Conservation (phyloP, 2,888 invertebrate genomes). For the Tipula unca region DNA sequence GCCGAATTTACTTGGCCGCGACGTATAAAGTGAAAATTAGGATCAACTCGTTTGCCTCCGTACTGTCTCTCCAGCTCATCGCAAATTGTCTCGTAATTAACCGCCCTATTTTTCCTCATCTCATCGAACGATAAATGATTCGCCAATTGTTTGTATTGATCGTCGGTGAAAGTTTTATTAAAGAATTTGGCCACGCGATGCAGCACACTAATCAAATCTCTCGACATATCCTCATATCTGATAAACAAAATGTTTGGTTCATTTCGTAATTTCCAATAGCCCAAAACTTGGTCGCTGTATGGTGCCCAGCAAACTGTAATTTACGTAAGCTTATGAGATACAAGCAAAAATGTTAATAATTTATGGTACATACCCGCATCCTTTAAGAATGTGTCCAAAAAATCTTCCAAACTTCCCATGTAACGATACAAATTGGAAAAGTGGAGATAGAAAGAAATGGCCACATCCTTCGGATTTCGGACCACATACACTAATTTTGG, state of each 20-base stretch:
- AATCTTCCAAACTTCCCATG: too few species aligned
- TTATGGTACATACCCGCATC: too few species aligned
- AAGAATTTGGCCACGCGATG: not conserved
- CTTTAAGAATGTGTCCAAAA: too few species aligned
- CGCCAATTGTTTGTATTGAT: not conserved
- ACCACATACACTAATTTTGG: too few species aligned
- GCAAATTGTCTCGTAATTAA: not conserved
- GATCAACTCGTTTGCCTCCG: not conserved
- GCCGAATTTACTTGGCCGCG: too few species aligned
- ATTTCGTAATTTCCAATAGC: not conserved
- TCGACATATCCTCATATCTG: not conserved
- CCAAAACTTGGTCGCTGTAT: not conserved
- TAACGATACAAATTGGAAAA: too few species aligned
- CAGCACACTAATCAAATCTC: not conserved
- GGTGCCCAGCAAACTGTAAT: not conserved
- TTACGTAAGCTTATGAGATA: too few species aligned
- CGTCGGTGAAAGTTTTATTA: not conserved
- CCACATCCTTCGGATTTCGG: too few species aligned
- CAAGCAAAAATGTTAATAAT: too few species aligned
- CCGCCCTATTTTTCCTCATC: not conserved
- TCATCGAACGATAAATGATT: not conserved
- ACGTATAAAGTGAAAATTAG: not conserved
- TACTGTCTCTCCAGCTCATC: not conserved
- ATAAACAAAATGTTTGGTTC: not conserved
- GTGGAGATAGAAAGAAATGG: too few species aligned